Base-by-base conservation (phyloP, 37 sponge, comb jelly and placozoan species). In the Petrosia ficiformis region DNA sequence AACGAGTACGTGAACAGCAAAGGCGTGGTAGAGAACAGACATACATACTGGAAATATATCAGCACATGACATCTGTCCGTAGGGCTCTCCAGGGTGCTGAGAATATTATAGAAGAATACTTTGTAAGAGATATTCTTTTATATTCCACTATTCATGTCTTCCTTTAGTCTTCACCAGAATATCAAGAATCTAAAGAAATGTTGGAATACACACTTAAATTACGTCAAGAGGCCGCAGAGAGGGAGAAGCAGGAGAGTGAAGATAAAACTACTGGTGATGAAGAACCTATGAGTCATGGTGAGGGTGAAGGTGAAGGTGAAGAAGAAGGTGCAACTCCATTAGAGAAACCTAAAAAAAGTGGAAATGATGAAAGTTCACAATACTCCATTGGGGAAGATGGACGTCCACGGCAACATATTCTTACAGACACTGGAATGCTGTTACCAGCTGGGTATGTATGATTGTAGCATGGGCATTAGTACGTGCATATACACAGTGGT, bases 281-380 rank as follows among this genome's bases (percentile, higher is more conserved):
- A 19, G 72, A 24, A 75, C 14, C 33, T 16, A n/a, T 6, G 54
- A 73, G 31, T 32, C 58, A 10, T 11, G 41, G 25, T 37, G 28
- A 25, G 31, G 77, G 43, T 44, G 31, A 57, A 69, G 40, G 41
- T 63, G 59, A 59, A 65, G 66, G 43, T 38, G 58, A 4, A 61
- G 43, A 57, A 31, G 77, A 77, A 65, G 77, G 43, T 36, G 77
- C 34, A 28, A n/a, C n/a, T n/a, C n/a, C n/a, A n/a, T n/a, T n/a
- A n/a, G 39, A 29, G 3, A 67, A 37, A 8, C 2, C 28, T 4
- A 37, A 32, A 29, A 48, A 25, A 26, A 40, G 4, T 41, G 48
- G 48, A 8, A 40, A 25, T 40, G 31, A 37, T 37, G 28, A n/a
- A 5, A 22, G 28, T 11, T 29, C 63, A 61, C 25, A n/a, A n/a